These are phyloP conservation scores for Phrynosoma platyrhinos DNA, from an alignment of 2,113 vertebrate species.

Conservation along the genomic window DNA sequence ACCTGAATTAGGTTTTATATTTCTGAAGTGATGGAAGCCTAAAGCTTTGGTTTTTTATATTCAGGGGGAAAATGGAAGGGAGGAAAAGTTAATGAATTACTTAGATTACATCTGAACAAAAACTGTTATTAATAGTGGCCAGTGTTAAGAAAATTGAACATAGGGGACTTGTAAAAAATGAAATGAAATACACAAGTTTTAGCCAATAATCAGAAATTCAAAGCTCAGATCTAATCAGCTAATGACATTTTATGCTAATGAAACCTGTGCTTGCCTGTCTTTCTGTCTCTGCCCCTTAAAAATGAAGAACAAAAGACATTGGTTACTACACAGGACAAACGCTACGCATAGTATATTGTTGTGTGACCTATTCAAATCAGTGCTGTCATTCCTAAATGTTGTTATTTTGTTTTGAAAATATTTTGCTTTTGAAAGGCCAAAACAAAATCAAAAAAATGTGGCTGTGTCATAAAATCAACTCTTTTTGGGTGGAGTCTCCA, in stretches of 20 bases:
- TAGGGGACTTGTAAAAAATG: neutral
- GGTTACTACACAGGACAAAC: neutral
- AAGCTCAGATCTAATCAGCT: conserved; percentile 19
- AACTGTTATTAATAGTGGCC: conserved; percentile 12
- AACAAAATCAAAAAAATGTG: neutral
- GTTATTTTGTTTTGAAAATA: conserved; percentile 7
- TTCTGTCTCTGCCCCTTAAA: neutral
- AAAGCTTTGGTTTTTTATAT: neutral
- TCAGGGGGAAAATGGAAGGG: neutral
- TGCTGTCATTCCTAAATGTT: conserved; percentile 9
- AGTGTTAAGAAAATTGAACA: conserved; percentile 27
- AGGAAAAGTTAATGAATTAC: conserved; percentile 24
- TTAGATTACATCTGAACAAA: conserved; percentile 21
- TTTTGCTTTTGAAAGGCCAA: conserved; percentile 14
- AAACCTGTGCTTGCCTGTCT: neutral
- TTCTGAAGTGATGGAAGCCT: neutral
- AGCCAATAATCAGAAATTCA: neutral
- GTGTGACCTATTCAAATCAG: neutral
- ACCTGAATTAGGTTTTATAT: neutral
- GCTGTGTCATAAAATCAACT: neutral
- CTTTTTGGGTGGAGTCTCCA: neutral
- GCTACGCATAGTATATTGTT: neutral
- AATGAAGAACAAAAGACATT: conserved; percentile 1
- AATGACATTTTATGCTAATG: conserved; percentile 5
- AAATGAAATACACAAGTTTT: conserved; percentile 24